These are phyloP conservation scores for Eublepharis macularius DNA, from an alignment of 2,113 vertebrate species.

Conservation along the genomic window DNA sequence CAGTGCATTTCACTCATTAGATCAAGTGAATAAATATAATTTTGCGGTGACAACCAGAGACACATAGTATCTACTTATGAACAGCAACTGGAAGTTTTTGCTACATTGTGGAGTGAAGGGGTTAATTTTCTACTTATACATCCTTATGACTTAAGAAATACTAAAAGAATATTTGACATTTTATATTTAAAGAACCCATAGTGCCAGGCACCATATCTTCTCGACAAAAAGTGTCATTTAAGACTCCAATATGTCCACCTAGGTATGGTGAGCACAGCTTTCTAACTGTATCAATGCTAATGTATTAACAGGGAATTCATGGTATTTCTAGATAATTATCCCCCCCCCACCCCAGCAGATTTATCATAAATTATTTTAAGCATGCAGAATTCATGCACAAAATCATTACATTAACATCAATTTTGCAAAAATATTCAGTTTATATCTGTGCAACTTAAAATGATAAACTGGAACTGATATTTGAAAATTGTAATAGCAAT, in stretches of 20 bases:
- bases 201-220: slow-evolving; percentile 18
- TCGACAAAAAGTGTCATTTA: neutral
- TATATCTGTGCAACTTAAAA: slow-evolving; percentile 4
- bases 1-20: neutral
- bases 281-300: slow-evolving; percentile 7
- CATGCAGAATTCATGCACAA: slow-evolving; percentile 57
- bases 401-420: slow-evolving; percentile 17
- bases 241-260: slow-evolving; percentile 35
- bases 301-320: neutral
- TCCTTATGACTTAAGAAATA: slow-evolving; percentile 24
- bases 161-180: slow-evolving; percentile 7
- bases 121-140: slow-evolving; percentile 39
- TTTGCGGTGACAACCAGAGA: slow-evolving; percentile 57
- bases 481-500: slow-evolving; percentile 35
- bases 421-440: slow-evolving; percentile 36
- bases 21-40: neutral
- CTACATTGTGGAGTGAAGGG: slow-evolving; percentile 33
- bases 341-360: slow-evolving; percentile 20
- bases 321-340: neutral
- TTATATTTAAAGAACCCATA: neutral
- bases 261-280: slow-evolving; percentile 37
- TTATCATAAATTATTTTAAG: slow-evolving; percentile 29
- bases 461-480: slow-evolving; percentile 14
- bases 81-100: slow-evolving; percentile 50
- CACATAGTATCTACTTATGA: slow-evolving; percentile 55